phyloP scores from a whole-genome alignment of 1,140 invertebrate genomes.

The Yoshiicerus persimilis region DNA sequence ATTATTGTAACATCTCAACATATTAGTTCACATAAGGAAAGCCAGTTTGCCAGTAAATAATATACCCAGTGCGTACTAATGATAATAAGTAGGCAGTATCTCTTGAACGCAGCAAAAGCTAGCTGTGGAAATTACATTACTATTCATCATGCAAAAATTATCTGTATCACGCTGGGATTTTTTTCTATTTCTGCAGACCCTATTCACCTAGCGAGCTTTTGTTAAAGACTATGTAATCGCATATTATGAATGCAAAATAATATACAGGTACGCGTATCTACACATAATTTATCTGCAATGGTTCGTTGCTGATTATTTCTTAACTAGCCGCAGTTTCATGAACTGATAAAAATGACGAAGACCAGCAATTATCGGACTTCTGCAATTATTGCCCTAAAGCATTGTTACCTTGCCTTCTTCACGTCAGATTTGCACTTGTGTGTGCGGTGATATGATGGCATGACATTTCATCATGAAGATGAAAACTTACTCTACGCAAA shows the following conservation, averaged over 20 bases:
- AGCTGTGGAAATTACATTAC: background rate
- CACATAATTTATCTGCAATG: background rate
- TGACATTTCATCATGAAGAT: background rate
- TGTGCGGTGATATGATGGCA: background rate
- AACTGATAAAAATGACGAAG: background rate
- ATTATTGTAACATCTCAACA: background rate
- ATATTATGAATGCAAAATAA: background rate
- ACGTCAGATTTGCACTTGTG: background rate
- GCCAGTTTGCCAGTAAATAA: background rate
- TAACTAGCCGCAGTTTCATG: background rate
- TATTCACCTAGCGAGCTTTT: background rate
- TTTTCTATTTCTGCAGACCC: background rate
- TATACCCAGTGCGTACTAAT: background rate
- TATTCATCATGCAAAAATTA: background rate
- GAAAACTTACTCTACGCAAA: background rate
- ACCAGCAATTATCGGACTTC: background rate
- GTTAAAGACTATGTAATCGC: background rate
- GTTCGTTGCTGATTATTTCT: background rate
- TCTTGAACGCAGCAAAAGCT: background rate
- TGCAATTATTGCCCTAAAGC: background rate
- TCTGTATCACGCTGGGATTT: background rate
- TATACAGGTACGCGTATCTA: background rate
- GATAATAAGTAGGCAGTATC: background rate
- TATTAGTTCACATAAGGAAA: background rate
- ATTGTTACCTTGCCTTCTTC: background rate